Evolutionary conservation across 2,797 vertebrate species (phyloP).

Genomic region (Hirundo rustica): DNA sequence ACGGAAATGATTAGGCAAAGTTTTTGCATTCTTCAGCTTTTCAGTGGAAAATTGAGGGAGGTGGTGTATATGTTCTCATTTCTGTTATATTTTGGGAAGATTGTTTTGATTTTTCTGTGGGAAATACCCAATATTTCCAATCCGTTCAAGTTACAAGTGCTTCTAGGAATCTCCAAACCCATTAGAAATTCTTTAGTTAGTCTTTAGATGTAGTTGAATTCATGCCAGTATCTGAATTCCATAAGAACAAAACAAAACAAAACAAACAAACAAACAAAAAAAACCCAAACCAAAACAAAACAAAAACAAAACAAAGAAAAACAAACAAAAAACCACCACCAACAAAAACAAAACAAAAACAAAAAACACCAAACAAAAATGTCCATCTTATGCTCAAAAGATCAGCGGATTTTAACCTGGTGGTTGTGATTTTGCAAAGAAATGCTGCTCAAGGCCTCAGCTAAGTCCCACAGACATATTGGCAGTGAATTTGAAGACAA

Average conservation of each 20-base stretch:
- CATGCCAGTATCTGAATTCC: not conserved
- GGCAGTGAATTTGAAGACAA: not conserved
- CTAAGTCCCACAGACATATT: not conserved
- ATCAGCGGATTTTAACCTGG: not conserved
- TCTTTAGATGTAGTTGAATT: not conserved
- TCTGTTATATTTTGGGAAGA: not conserved
- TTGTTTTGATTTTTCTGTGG: not conserved
- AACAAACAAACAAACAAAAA: too few species aligned
- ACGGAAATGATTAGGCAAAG: not conserved
- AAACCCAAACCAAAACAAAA: too few species aligned
- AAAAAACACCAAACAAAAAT: too few species aligned
- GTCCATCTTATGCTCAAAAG: not conserved
- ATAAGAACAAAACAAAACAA: not conserved
- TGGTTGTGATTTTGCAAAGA: not conserved
- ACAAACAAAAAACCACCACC: too few species aligned
- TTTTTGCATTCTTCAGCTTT: not conserved
- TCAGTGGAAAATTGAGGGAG: not conserved
- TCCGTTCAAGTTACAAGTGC: not conserved
- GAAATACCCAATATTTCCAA: slow-evolving; percentile 10
- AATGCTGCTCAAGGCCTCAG: not conserved
- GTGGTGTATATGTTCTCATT: not conserved
- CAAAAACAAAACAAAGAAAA: too few species aligned
- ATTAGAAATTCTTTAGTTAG: not conserved
- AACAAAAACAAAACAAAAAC: too few species aligned
- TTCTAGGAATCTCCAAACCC: not conserved